Evolutionary conservation across 2,888 invertebrate genomes (phyloP), one percentile per base, ranked within the genome.

Genomic region (Dorcus hopei): DNA sequence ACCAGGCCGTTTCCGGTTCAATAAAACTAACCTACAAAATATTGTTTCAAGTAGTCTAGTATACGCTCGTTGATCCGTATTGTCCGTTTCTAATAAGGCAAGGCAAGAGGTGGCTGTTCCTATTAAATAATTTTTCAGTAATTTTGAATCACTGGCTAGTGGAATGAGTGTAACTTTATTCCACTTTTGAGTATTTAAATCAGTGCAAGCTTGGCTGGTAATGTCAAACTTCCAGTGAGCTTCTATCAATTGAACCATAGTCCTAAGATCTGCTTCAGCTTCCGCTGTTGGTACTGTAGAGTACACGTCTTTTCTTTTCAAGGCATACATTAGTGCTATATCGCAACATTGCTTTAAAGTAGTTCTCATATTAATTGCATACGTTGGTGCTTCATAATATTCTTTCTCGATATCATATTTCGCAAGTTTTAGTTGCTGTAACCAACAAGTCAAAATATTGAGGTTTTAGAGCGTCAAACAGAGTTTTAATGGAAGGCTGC

Each of bases 1-100:
- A 11, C 69, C 71, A 6, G 62, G 58, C 42, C 71, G 38, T 53
- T 58, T 57, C 43, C 69, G 58, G 54, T 71, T 70, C n/a, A 70
- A 50, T 11, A 70, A 33, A 7, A 71, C 16, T n/a, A 68, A 51
- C 19, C 65, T 49, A 52, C 68, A 70, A 58, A 54, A 71, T 8
- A 63, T 42, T 3, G 59, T 63, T 60, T 68, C 66, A 26, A 67
- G 9, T 40, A 70, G 55, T 7, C 26, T 51, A 11, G 38, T 61
- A 58, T 60, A 68, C 7, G 54, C 41, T 14, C 47, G 53, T 50
- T 11, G 33, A 50, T 65, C 54, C n/a, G 26, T 3, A 49, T 14
- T 52, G 57, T 61, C 59, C 38, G 53, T 9, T 50, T 60, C 19
- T 38, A 63, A 38, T 14, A 39, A 42, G 6, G 14, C 41, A 14